Percentiles rank a stretch among this genome's conserved stretches.
Evolutionary conservation across 1,140 invertebrate genomes (phyloP).

Genomic region (Drosophila orena): DNA sequence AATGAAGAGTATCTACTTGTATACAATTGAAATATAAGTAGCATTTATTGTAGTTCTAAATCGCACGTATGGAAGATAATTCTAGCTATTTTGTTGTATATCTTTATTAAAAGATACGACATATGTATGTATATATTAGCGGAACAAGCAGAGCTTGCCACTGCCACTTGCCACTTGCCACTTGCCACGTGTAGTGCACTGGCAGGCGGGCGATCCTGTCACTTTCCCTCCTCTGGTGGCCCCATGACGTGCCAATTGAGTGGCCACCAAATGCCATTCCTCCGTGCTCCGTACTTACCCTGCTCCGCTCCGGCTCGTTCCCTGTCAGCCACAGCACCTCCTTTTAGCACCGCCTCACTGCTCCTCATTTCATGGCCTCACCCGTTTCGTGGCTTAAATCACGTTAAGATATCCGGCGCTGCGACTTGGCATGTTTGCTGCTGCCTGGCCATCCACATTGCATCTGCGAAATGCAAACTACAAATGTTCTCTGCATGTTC

Average conservation of each 20-base stretch:
- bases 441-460: background rate
- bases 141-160: no score
- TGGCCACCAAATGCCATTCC: slow-evolving; percentile 53
- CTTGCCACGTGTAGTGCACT: background rate
- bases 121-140: no score
- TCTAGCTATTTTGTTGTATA: no score
- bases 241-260: slow-evolving; percentile 68
- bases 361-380: background rate
- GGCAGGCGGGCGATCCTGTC: background rate
- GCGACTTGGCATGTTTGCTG: slow-evolving; percentile 63
- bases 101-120: no score
- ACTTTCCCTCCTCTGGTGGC: slow-evolving; percentile 4
- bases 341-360: background rate
- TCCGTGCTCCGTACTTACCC: background rate
- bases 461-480: slow-evolving; percentile 41
- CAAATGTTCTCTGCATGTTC: slow-evolving; percentile 20
- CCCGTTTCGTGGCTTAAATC: slow-evolving; percentile 66
- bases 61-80: no score
- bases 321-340: slow-evolving; percentile 40
- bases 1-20: no score
- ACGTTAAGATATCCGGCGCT: slow-evolving; percentile 68
- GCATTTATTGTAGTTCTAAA: no score
- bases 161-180: no score
- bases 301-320: no score
- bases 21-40: no score